Base-by-base conservation (phyloP, 1,140 invertebrate genomes). In the Eueides isabella region DNA sequence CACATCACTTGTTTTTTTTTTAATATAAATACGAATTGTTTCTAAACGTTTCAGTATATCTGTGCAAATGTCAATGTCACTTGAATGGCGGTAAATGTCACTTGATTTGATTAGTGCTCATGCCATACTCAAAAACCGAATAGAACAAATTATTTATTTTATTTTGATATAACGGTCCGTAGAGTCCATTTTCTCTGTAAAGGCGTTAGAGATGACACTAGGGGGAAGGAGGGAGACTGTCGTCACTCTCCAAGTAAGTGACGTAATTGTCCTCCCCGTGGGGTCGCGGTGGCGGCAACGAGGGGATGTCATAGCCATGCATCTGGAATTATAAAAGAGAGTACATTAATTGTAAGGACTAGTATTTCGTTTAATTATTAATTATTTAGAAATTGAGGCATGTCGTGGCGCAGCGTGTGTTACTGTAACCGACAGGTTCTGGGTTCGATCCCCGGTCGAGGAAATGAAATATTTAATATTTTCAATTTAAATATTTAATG, bases 181-280 rank as follows among this genome's bases (percentile, higher is more conserved):
- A 63, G 61, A 55, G 48, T 55, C 48, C 26, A 55, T 55, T 55
- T 12, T 55, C 48, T 26, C 48, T 2, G 7, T 55, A 19, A 2
- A 19, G 26, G 9, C 30, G 79, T 85, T 91, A 92, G 26, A 92
- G 86, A 67, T 85, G 85, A 73, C 90, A 92, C 90, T 96, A 96
- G 93, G 95, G 95, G 83, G 95, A 95, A 69, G 95, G 95, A 55
- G 95, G 95, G 74, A 96, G 94, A 88, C 96, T 96, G 88, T 97
- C 96, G 94, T 98, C 97, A 90, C 97, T 97, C 90, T 98, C 97
- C 67, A 98, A 95, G 94, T 97, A 98, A 55, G 97, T 98, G 62
- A 98, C 97, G 93, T 97, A 98, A 88, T 97, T 97, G 91, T 98
- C 97, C 87, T 98, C 97, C 7, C 96, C 97, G 73, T 96, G 97